Conservation (phyloP, 2,888 invertebrate species). For the Buathra laborator region DNA sequence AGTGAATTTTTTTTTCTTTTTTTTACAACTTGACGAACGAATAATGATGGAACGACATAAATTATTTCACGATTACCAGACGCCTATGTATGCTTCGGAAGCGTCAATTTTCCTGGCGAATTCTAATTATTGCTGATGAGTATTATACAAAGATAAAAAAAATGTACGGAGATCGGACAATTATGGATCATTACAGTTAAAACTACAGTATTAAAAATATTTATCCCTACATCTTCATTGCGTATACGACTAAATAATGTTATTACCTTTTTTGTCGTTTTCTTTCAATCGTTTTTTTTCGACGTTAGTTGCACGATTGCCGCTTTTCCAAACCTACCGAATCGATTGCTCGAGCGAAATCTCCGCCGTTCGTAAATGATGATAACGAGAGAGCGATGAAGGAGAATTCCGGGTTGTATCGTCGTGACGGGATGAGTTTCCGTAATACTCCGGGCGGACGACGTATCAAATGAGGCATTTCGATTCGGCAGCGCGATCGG, state of each 20-base stretch:
- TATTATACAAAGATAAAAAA: not conserved
- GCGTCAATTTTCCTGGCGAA: conserved; percentile 28
- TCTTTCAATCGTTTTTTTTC: conserved; percentile 15
- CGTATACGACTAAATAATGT: conserved; percentile 31
- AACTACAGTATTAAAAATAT: conserved; percentile 20
- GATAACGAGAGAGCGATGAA: conserved; percentile 31
- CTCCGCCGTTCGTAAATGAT: not conserved
- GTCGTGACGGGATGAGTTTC: not conserved
- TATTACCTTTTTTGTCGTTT: conserved; percentile 5
- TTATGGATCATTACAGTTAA: conserved; percentile 27
- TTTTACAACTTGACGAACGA: not conserved
- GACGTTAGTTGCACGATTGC: conserved; percentile 32
- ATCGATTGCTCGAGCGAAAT: conserved; percentile 2
- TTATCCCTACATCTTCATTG: conserved; percentile 28
- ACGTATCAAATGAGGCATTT: conserved; percentile 79
- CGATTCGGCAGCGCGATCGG: conserved; percentile 75
- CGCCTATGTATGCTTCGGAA: not conserved
- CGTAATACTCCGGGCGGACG: not conserved
- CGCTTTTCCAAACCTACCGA: conserved; percentile 27
- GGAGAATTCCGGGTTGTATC: not conserved
- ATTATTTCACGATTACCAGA: conserved; percentile 55
- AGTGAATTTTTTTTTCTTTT: not conserved
- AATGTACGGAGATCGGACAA: not conserved
- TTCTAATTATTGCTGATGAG: not conserved
- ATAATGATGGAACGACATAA: conserved; percentile 16